A percentile compares a stretch with the other conserved stretches of the same genome.
Evolutionary conservation across 92 coral and sea anemone genomes (phyloP).

Genomic region (Muricea muricata): DNA sequence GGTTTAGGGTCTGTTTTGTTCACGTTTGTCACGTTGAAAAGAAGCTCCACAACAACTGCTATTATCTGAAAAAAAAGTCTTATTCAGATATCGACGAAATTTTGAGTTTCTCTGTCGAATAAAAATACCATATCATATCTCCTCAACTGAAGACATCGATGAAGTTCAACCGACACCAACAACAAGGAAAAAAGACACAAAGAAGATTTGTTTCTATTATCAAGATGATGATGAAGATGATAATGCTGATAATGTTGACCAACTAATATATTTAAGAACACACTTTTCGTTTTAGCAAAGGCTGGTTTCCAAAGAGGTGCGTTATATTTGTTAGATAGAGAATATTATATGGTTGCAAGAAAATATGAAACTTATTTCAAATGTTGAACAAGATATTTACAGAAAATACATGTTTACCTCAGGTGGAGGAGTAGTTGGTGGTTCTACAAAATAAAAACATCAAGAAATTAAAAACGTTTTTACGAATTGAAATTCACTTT

Average conservation of each 20-base stretch:
- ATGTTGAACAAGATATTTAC: not conserved
- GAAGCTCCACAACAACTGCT: slow-evolving; percentile 70
- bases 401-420: too few relatives aligned
- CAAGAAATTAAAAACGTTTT: not conserved
- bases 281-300: too few relatives aligned
- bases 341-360: not conserved
- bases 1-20: slow-evolving; percentile 21
- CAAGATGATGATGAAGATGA: too few relatives aligned
- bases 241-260: too few relatives aligned
- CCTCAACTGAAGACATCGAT: not conserved
- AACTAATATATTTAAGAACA: too few relatives aligned
- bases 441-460: not conserved
- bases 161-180: too few relatives aligned
- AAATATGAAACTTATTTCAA: not conserved
- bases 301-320: too few relatives aligned
- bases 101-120: not conserved
- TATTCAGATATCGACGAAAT: not conserved
- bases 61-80: slow-evolving; percentile 58
- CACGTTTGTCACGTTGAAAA: slow-evolving; percentile 48
- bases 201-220: too few relatives aligned
- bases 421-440: not conserved
- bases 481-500: slow-evolving; percentile 35
- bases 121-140: not conserved
- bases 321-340: too few relatives aligned
- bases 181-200: too few relatives aligned